Conservation (phyloP, 23 tunicate species). For the Ascidia mentula region DNA sequence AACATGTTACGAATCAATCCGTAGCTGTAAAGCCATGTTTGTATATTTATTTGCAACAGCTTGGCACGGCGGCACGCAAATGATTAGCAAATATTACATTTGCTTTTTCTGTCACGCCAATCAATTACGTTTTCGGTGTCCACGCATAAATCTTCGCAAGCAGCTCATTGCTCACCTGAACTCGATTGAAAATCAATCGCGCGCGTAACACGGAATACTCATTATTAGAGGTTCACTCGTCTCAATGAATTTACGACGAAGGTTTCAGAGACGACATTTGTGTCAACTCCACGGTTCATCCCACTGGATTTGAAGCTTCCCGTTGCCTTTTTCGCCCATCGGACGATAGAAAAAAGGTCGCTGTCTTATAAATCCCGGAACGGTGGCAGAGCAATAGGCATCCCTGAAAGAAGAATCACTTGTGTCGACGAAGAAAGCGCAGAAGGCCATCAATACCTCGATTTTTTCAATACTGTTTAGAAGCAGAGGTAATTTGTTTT, state of each 20-base stretch:
- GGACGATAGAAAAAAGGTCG: background rate
- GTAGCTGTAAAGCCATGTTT: no score
- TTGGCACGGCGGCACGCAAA: background rate
- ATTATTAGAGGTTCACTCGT: background rate
- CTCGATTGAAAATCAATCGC: background rate
- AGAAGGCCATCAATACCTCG: no score
- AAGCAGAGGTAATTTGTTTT: no score
- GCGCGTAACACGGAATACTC: background rate
- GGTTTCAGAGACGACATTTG: background rate
- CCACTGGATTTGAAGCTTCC: background rate
- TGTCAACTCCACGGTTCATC: background rate
- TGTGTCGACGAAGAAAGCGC: background rate
- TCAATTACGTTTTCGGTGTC: no score
- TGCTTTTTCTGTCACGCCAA: no score
- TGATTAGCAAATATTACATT: no score
- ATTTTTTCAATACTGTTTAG: no score
- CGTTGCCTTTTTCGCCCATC: background rate
- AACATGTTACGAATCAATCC: no score
- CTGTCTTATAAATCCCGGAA: background rate
- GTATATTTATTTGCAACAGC: no score
- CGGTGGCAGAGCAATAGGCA: background rate
- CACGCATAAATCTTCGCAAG: background rate
- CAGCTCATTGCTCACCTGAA: background rate
- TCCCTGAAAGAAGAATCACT: background rate
- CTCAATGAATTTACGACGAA: background rate